These are phyloP conservation scores for Argyrosomus regius DNA, from an alignment of 2,797 vertebrate species.

Conservation along the genomic window DNA sequence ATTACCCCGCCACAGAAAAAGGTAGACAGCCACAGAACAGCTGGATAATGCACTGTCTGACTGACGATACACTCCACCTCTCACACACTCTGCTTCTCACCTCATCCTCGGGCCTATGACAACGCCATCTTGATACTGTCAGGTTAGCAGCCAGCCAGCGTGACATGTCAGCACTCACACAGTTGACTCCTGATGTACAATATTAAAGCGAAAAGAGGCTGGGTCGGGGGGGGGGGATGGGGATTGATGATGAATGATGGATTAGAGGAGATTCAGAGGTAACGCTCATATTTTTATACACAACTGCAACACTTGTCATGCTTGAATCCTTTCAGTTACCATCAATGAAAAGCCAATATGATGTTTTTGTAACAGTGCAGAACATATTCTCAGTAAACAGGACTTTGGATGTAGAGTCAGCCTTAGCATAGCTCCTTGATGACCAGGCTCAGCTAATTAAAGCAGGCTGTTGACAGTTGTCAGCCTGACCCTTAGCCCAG, in stretches of 20 bases:
- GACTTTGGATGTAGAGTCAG: conserved; percentile 26
- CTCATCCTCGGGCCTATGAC: conserved; percentile 73
- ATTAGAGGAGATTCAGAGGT: conserved; percentile 44
- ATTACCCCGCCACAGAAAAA: conserved; percentile 83
- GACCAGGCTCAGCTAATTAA: conserved; percentile 75
- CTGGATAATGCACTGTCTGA: conserved; percentile 85
- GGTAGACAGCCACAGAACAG: conserved; percentile 89
- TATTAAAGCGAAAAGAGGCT: conserved; percentile 57
- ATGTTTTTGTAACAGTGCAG: conserved; percentile 7
- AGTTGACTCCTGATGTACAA: conserved; percentile 59
- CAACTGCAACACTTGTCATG: conserved; percentile 17
- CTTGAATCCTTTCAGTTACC: conserved; percentile 4
- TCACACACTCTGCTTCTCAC: conserved; percentile 71
- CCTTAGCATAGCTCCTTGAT: conserved; percentile 46
- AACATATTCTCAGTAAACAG: conserved; percentile 23
- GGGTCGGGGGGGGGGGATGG: conserved; percentile 9
- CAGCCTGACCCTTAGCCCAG: conserved; percentile 71
- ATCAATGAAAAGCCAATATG: conserved; percentile 11
- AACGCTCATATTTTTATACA: conserved; percentile 45
- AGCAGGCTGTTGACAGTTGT: conserved; percentile 82
- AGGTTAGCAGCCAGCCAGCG: conserved; percentile 58
- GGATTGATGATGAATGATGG: conserved; percentile 65
- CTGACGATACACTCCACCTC: conserved; percentile 77
- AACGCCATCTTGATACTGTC: conserved; percentile 77
- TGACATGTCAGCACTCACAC: conserved; percentile 66